Conservation (phyloP, 2,888 invertebrate genomes). For the Rotaria magnacalcarata region DNA sequence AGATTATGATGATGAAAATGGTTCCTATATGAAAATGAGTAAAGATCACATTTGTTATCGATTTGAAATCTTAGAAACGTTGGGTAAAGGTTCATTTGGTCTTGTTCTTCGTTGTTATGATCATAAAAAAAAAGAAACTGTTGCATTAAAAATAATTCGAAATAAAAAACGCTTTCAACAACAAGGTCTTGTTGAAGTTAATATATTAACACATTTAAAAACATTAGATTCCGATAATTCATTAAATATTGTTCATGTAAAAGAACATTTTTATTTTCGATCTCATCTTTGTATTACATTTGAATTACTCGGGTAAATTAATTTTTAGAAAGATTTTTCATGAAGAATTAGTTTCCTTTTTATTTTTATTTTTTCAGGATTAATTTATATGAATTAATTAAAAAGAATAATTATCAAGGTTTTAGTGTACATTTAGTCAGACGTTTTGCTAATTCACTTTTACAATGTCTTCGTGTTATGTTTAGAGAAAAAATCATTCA, state of each 20-base stretch:
- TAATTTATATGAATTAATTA: conserved; percentile 89
- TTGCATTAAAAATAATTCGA: conserved; percentile 87
- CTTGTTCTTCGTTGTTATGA: conserved; percentile 88
- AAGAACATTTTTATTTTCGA: conserved; percentile 90
- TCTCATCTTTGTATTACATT: conserved; percentile 95
- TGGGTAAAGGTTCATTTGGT: conserved; percentile 92
- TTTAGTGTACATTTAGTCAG: conserved; percentile 86
- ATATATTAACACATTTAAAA: conserved; percentile 82
- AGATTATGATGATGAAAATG: conserved; percentile 59
- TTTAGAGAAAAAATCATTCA: conserved; percentile 90
- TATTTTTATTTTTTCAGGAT: conserved; percentile 65
- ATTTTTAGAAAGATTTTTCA: conserved; percentile 51
- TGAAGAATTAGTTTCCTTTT: not conserved
- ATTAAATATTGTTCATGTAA: conserved; percentile 92
- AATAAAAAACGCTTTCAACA: conserved; percentile 74
- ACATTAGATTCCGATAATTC: conserved; percentile 78
- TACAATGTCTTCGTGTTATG: conserved; percentile 80
- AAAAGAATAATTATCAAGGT: conserved; percentile 93
- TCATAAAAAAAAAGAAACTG: conserved; percentile 82
- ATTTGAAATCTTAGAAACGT: conserved; percentile 89
- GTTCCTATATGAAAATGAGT: conserved; percentile 80
- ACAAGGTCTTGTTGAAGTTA: conserved; percentile 87
- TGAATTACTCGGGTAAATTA: conserved; percentile 80
- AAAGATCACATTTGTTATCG: conserved; percentile 86
- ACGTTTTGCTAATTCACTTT: conserved; percentile 81